Percentiles rank a stretch among this genome's conserved stretches.
Conservation (phyloP, 1,140 invertebrate species). For the Aphaenogaster floridana region DNA sequence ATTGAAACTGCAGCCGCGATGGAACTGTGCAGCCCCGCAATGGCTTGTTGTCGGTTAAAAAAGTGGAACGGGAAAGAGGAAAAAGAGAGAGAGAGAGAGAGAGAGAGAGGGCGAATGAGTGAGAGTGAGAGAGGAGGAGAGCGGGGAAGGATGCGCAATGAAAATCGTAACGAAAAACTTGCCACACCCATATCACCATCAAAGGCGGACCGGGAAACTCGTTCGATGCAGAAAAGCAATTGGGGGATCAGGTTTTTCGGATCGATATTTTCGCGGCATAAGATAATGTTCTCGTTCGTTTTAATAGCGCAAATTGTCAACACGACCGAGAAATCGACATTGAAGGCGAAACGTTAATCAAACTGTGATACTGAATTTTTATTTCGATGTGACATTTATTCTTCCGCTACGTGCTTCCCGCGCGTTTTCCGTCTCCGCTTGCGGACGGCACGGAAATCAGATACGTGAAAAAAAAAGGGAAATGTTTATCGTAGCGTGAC, state of each 20-base stretch:
- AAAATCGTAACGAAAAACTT: slow-evolving; percentile 48
- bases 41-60: slow-evolving; percentile 64
- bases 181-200: neutral
- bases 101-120: neutral
- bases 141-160: neutral
- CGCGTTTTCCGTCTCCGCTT: slow-evolving; percentile 9
- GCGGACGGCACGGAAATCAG: slow-evolving; percentile 10
- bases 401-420: slow-evolving; percentile 24
- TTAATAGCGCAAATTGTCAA: slow-evolving; percentile 25
- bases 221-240: neutral
- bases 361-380: slow-evolving; percentile 24
- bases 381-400: neutral
- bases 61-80: neutral
- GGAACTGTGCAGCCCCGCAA: slow-evolving; percentile 43
- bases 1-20: slow-evolving; percentile 69
- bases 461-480: slow-evolving; percentile 19
- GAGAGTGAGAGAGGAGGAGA: neutral
- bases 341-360: slow-evolving; percentile 34
- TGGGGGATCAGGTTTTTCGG: neutral
- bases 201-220: neutral
- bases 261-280: neutral
- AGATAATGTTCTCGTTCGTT: slow-evolving; percentile 20
- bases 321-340: slow-evolving; percentile 14
- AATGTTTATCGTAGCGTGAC: slow-evolving; percentile 27
- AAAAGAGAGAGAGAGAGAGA: too few species aligned